These are phyloP conservation scores for Clytia hemisphaerica DNA, from an alignment of 30 jellyfish, hydroid and myxozoan genomes.

Conservation along the genomic window DNA sequence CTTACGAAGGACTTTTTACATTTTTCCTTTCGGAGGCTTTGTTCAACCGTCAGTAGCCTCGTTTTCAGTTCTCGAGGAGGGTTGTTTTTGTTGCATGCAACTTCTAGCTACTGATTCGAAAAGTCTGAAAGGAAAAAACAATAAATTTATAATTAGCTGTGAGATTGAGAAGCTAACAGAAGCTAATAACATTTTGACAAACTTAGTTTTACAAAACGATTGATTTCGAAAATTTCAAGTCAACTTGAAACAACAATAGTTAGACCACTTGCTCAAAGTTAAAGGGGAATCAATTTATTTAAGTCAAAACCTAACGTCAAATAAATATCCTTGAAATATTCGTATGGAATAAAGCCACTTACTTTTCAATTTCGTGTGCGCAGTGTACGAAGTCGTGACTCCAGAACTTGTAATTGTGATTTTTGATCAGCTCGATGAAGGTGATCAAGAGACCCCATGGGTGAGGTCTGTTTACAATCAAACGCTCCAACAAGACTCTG, in stretches of 20 bases:
- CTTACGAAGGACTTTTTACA: no score
- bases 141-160: neutral
- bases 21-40: no score
- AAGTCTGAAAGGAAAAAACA: constrained; percentile 28
- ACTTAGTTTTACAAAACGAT: neutral
- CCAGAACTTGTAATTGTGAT: constrained; percentile 94
- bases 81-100: constrained; percentile 97
- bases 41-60: no score
- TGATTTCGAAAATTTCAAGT: neutral
- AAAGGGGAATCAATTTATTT: no score
- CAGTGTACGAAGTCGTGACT: constrained; percentile 96
- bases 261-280: no score
- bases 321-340: no score
- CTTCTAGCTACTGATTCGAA: constrained; percentile 98
- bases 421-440: constrained; percentile 88
- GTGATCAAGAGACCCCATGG: constrained; percentile 98
- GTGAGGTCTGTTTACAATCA: constrained; percentile 96
- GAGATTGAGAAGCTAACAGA: neutral
- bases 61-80: constrained; percentile 67
- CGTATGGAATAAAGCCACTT: neutral
- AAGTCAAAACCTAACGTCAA: neutral
- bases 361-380: constrained; percentile 98
- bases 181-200: no score
- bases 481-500: constrained; percentile 88
- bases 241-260: no score